These are phyloP conservation scores for Stictocephala bisonia DNA, from an alignment of 2,888 invertebrate species.

Conservation along the genomic window DNA sequence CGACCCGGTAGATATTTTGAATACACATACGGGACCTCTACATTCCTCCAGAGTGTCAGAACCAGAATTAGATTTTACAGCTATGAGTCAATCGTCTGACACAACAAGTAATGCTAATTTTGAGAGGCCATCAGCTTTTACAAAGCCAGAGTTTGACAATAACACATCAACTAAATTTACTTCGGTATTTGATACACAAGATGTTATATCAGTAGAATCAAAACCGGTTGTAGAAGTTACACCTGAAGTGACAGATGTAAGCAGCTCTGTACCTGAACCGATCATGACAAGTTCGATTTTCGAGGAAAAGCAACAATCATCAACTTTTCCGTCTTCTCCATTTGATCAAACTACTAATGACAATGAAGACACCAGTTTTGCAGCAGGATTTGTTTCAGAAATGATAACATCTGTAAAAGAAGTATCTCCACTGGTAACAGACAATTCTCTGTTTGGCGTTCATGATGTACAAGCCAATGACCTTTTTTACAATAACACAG, in stretches of 20 bases:
- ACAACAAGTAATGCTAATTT: too few relatives aligned
- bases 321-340: conserved; percentile 52
- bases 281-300: conserved; percentile 10
- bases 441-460: conserved; percentile 38
- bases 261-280: not conserved
- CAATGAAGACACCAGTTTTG: conserved; percentile 2
- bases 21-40: too few relatives aligned
- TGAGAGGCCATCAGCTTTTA: not conserved
- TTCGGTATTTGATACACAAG: conserved; percentile 6
- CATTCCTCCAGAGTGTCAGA: too few relatives aligned
- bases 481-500: not conserved
- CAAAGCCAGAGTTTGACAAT: not conserved
- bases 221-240: not conserved
- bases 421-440: not conserved
- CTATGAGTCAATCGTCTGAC: not conserved
- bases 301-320: not conserved
- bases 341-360: conserved; percentile 56
- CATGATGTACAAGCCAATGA: conserved; percentile 16
- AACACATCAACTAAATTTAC: conserved; percentile 4
- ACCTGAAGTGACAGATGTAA: conserved; percentile 48
- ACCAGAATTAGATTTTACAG: not conserved
- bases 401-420: conserved; percentile 18
- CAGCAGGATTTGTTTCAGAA: conserved; percentile 10
- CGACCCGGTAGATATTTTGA: too few relatives aligned
- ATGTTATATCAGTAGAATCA: not conserved